Evolutionary conservation across 2,797 vertebrate genomes (phyloP).

Genomic region (Enteromius argenteus): DNA sequence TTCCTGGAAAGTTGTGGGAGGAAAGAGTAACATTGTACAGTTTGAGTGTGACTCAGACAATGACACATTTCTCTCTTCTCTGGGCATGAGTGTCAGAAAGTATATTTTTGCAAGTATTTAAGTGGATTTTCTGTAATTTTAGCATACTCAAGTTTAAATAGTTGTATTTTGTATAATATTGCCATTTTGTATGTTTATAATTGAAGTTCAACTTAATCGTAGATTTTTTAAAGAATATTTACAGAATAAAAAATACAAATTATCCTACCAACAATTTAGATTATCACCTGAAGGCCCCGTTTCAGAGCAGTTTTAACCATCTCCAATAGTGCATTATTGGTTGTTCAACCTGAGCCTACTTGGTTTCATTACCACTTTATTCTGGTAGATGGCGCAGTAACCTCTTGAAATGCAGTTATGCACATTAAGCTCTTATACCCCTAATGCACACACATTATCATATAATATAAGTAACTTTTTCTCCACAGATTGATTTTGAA

Average conservation of each 20-base stretch:
- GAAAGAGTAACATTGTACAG: constrained; percentile 41
- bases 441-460: background rate
- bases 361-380: background rate
- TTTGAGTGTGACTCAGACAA: constrained; percentile 40
- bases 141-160: background rate
- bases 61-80: constrained; percentile 16
- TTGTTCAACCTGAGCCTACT: background rate
- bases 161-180: background rate
- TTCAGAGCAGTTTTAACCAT: background rate
- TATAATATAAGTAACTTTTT: background rate
- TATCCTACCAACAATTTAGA: background rate
- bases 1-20: constrained; percentile 52
- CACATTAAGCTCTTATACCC: background rate
- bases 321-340: background rate
- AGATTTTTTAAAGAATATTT: background rate
- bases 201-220: background rate
- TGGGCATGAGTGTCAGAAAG: background rate
- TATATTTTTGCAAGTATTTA: constrained; percentile 22
- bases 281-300: background rate
- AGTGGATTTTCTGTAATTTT: constrained; percentile 21
- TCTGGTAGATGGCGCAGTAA: background rate
- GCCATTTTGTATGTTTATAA: background rate
- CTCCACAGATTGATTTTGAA: constrained; percentile 86
- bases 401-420: background rate
- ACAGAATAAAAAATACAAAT: constrained; percentile 9